Percentiles rank a stretch among this genome's conserved stretches.
These are phyloP conservation scores for Ormyrus labotus DNA, from an alignment of 2,888 invertebrate species.

Conservation along the genomic window DNA sequence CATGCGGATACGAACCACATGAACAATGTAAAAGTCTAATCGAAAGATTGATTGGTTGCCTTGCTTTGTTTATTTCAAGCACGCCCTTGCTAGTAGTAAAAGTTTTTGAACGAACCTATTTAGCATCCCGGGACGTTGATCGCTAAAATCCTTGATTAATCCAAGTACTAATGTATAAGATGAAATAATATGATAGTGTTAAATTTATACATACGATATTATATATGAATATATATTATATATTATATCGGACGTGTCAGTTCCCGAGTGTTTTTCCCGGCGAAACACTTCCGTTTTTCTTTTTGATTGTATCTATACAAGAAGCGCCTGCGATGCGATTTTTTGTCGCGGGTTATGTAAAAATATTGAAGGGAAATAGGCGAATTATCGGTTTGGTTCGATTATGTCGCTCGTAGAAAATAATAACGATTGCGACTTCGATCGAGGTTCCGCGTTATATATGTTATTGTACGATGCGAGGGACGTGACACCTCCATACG, in stretches of 20 bases:
- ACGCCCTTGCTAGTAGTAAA: conserved; percentile 62
- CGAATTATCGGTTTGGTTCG: conserved; percentile 50
- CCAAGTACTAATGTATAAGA: conserved; percentile 64
- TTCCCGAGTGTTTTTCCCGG: conserved; percentile 66
- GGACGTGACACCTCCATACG: conserved; percentile 67
- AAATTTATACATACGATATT: conserved; percentile 70
- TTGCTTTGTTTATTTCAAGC: conserved; percentile 59
- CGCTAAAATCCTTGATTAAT: conserved; percentile 65
- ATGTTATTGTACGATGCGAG: conserved; percentile 62
- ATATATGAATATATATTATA: conserved; percentile 57
- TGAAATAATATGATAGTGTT: conserved; percentile 70
- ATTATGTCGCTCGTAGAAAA: conserved; percentile 39
- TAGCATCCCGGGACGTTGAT: conserved; percentile 68
- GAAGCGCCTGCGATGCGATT: conserved; percentile 49
- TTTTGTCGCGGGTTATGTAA: conserved; percentile 54
- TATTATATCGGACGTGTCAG: conserved; percentile 68
- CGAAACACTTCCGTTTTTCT: conserved; percentile 56
- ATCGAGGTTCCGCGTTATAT: conserved; percentile 53
- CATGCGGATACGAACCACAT: conserved; percentile 32
- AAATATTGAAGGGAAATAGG: conserved; percentile 50
- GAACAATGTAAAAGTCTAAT: conserved; percentile 50
- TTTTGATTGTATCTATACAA: conserved; percentile 55
- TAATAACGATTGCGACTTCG: conserved; percentile 28
- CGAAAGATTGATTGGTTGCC: conserved; percentile 58
- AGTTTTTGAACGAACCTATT: conserved; percentile 65